Evolutionary conservation across 2,797 vertebrate species (phyloP), one percentile per base, ranked within the genome.

Genomic region (Melanotaenia parkinsoni): DNA sequence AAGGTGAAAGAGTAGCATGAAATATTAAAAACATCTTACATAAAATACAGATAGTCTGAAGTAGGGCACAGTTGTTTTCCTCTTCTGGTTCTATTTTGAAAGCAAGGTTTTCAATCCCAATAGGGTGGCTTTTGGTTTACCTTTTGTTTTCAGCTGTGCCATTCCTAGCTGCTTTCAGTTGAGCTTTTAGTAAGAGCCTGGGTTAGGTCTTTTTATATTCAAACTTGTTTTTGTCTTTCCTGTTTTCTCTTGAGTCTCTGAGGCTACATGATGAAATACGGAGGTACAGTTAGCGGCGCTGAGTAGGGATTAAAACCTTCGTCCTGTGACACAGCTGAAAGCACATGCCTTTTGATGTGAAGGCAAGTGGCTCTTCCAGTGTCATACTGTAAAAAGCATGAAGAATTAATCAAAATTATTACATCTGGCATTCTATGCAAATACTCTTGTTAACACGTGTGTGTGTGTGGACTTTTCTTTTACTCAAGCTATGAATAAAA

Each of bases 231-330:
- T 85, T 51, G 59, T 78, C 70, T 60, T 71, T 80, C 74, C 82
- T 74, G 67, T 78, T 74, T 76, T 73, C 84, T 86, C 81, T 22
- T 0, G 62, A 80, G 83, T 47, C 79, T 78, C 58, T 70, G 79
- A 79, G 79, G 76, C 68, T 71, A 77, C 73, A 56, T 88, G 87
- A 89, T 89, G 90, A 88, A 90, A 91, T 72, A 51, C 28, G 40
- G 77, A 83, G 82, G 82, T 88, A 60, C 45, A 59, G 81, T 80
- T 73, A 80, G 72, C 67, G 24, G 70, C n/a, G 22, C 67, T 1
- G 57, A 79, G 67, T 69, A 22, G 65, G 81, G 85, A 88, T 86
- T 87, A 85, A 87, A 90, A 86, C 72, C 64, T 72, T 69, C 20
- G 18, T 76, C 76, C 60, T 72, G 57, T 82, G 74, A 77, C 79